A percentile compares a stretch with the other conserved stretches of the same genome.
Evolutionary conservation across 2,888 invertebrate genomes (phyloP).

Genomic region (Oscheius sp.): DNA sequence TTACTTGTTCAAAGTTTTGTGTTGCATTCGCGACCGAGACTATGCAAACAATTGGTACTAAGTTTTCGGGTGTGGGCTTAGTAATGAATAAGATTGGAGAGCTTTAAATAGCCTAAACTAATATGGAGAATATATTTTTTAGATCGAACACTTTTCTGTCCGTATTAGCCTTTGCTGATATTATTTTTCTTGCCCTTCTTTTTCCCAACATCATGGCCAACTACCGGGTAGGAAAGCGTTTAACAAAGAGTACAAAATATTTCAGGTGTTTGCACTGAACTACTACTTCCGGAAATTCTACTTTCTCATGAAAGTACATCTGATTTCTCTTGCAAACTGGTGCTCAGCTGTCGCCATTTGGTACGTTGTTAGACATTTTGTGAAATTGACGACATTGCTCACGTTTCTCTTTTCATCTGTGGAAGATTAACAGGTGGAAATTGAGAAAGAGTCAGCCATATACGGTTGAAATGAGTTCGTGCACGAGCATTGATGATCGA

Average conservation of each 20-base stretch:
- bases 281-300: constrained; percentile 68
- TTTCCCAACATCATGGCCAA: constrained; percentile 71
- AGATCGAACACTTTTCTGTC: constrained; percentile 71
- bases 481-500: no score
- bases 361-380: constrained; percentile 36
- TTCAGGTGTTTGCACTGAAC: constrained; percentile 61
- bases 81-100: background rate
- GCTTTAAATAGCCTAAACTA: background rate
- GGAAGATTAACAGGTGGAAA: no score
- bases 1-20: constrained; percentile 16
- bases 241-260: background rate
- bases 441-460: no score
- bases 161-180: constrained; percentile 69
- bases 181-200: constrained; percentile 66
- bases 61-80: background rate
- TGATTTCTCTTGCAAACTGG: constrained; percentile 71
- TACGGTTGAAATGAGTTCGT: no score
- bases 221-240: constrained; percentile 48
- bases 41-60: background rate
- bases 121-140: constrained; percentile 30
- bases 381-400: no score
- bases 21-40: constrained; percentile 1
- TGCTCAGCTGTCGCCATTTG: constrained; percentile 72
- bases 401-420: no score
- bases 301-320: constrained; percentile 60